phyloP scores from a whole-genome alignment of 2,797 vertebrate species.

The Pristis pectinata region DNA sequence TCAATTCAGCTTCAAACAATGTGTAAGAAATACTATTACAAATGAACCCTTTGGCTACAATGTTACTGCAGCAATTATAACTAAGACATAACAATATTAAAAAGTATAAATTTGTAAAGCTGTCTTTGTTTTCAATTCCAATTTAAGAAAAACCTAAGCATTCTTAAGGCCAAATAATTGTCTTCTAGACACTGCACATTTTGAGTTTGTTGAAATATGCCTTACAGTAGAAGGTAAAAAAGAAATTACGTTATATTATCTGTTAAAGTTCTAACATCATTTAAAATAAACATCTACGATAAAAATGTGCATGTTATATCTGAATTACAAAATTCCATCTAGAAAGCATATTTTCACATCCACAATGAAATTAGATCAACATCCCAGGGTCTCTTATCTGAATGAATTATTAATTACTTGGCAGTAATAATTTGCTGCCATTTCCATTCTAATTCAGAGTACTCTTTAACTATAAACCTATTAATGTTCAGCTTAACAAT shows the following conservation, averaged over 20 bases:
- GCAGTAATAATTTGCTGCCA: constrained; percentile 11
- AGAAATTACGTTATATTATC: constrained; percentile 6
- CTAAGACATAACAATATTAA: neutral
- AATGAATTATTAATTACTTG: neutral
- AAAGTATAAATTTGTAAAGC: constrained; percentile 24
- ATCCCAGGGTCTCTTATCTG: constrained; percentile 4
- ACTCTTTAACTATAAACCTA: neutral
- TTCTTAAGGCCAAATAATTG: constrained; percentile 28
- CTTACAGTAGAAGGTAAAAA: neutral
- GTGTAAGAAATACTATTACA: neutral
- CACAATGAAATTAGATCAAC: neutral
- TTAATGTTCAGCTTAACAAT: neutral
- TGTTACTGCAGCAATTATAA: constrained; percentile 20
- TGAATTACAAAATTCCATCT: constrained; percentile 25
- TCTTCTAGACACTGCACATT: constrained; percentile 6
- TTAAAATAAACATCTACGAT: constrained; percentile 34
- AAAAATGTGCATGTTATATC: constrained; percentile 30
- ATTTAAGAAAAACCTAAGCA: neutral
- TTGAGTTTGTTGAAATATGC: neutral
- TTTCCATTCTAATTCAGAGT: neutral
- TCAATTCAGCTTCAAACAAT: neutral
- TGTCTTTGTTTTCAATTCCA: neutral
- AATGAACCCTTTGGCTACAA: constrained; percentile 16
- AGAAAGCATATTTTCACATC: constrained; percentile 5
- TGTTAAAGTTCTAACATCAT: constrained; percentile 33